Percentiles rank a stretch among this genome's conserved stretches.
Conservation (phyloP, 2,113 vertebrate genomes). For the Pogona vitticeps region DNA sequence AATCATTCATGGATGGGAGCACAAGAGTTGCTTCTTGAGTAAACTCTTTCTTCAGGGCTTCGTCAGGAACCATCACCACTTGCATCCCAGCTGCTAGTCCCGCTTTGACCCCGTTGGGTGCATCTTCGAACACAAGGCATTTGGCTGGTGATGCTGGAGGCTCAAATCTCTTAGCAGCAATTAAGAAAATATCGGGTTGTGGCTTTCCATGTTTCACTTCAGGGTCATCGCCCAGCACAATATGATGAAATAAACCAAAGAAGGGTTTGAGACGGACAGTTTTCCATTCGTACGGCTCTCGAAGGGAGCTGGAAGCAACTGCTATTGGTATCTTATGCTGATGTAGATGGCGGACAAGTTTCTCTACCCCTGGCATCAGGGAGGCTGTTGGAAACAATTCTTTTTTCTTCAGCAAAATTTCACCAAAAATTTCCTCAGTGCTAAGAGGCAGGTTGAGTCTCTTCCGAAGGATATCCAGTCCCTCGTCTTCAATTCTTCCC, state of each 20-base stretch:
- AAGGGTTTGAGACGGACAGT: slow-evolving; percentile 79
- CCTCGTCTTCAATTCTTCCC: slow-evolving; percentile 84
- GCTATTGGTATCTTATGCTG: slow-evolving; percentile 83
- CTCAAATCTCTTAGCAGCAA: slow-evolving; percentile 84
- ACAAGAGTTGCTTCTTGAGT: slow-evolving; percentile 80
- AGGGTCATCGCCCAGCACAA: slow-evolving; percentile 88
- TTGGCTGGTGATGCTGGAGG: slow-evolving; percentile 75
- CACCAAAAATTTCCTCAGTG: slow-evolving; percentile 79
- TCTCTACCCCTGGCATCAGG: slow-evolving; percentile 87
- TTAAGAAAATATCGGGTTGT: slow-evolving; percentile 85
- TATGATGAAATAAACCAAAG: slow-evolving; percentile 84
- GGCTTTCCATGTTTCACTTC: slow-evolving; percentile 86
- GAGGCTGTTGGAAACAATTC: slow-evolving; percentile 77
- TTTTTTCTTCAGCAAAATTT: slow-evolving; percentile 75
- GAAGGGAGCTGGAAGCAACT: slow-evolving; percentile 85
- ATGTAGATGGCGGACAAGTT: slow-evolving; percentile 82
- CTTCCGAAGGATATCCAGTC: slow-evolving; percentile 75
- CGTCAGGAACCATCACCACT: slow-evolving; percentile 91
- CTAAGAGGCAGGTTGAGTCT: slow-evolving; percentile 83
- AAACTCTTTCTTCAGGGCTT: slow-evolving; percentile 76
- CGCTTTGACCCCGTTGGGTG: slow-evolving; percentile 86
- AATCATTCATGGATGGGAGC: slow-evolving; percentile 85
- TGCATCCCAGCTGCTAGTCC: slow-evolving; percentile 88
- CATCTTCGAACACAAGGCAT: slow-evolving; percentile 95
- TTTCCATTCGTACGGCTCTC: slow-evolving; percentile 79